Base-by-base conservation (phyloP, 2,797 vertebrate species). In the Arremon aurantiirostris region DNA sequence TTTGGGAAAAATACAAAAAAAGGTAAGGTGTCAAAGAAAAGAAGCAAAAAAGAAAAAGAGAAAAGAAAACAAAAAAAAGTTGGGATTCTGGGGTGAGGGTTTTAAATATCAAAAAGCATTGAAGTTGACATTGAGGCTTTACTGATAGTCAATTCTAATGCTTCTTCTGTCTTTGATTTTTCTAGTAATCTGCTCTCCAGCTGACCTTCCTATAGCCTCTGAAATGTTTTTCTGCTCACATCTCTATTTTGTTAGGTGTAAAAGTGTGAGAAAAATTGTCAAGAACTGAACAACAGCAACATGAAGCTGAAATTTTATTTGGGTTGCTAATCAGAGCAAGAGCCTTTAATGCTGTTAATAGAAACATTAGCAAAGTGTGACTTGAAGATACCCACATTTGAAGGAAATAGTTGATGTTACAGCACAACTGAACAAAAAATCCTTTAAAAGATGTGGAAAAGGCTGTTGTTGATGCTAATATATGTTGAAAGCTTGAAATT, bases 61-160 rank as follows among this genome's bases (percentile, higher is more conserved):
- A 60, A 28, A 59, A 60, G 6, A 60, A 39, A 20, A 12, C 16
- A 37, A 59, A 39, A 20, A 53, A 8, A 21, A 52, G 8, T 4
- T 53, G 1, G 0, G 1, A 1, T 71, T 65, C 41, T 21, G 6
- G 2, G 10, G 4, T 37, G 3, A 3, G 0, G 16, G 6, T 49
- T 70, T 70, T 82, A 2, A 70, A 23, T 68, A 69, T 28, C n/a
- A 26, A n/a, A 49, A 90, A 28, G 63, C 21, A 19, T 64, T 64
- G 3, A 26, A 73, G 8, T 61, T 69, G 34, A 11, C 60, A 34
- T 49, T 32, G 11, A 60, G 41, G 15, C n/a, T 7, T 86, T 84
- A 66, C 37, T 73, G 66, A 46, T 44, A 63, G 8, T 18, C 44
- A 68, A 28, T 90, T 77, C 60, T 87, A 46, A 46, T 46, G 41